Evolutionary conservation across 2,888 invertebrate genomes (phyloP).

Genomic region (Phortica okadai): DNA sequence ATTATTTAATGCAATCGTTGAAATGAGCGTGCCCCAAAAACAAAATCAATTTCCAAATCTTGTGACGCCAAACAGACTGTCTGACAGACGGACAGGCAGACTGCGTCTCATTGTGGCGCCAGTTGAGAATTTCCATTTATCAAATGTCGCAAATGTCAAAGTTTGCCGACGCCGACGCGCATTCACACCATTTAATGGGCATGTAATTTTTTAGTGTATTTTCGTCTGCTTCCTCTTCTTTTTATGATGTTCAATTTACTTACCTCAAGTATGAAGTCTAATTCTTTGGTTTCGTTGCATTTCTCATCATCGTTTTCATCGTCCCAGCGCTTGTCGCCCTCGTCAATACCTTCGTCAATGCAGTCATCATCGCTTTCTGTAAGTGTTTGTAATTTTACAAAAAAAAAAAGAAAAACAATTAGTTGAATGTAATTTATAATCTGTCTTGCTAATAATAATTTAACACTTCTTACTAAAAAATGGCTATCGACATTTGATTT

Average conservation of each 20-base stretch:
- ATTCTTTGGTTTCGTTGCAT: constrained; percentile 76
- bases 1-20: no score
- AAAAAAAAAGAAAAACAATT: constrained; percentile 33
- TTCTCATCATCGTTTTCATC: constrained; percentile 79
- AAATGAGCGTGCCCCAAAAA: no score
- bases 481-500: not conserved
- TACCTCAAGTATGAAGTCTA: constrained; percentile 76
- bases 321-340: constrained; percentile 80
- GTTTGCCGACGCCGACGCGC: not conserved
- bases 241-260: constrained; percentile 43
- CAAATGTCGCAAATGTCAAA: constrained; percentile 53
- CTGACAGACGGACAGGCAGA: not conserved
- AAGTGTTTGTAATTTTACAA: constrained; percentile 44
- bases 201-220: constrained; percentile 42
- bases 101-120: constrained; percentile 30
- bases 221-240: constrained; percentile 40
- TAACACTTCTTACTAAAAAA: no score
- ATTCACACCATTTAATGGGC: no score
- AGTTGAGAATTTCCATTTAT: constrained; percentile 31
- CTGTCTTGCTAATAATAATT: not conserved
- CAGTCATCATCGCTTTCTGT: constrained; percentile 90
- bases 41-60: not conserved
- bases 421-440: not conserved
- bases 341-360: constrained; percentile 91
- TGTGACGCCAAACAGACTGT: not conserved